Conservation (phyloP, 2,113 vertebrate genomes). For the Toxostoma redivivum region DNA sequence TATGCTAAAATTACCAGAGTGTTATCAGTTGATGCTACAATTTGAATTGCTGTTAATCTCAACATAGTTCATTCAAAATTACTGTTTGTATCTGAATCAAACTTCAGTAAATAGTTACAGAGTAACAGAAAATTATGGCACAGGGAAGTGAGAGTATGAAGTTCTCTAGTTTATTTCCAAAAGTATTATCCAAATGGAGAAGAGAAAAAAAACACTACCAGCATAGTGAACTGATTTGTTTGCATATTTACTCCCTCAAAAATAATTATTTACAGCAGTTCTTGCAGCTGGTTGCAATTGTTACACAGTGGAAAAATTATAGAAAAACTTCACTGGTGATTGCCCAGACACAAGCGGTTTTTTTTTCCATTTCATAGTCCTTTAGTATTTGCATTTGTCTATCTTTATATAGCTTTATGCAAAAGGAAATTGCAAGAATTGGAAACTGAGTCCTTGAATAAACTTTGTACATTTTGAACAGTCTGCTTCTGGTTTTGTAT, state of each 20-base stretch:
- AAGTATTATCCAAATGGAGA: neutral
- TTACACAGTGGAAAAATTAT: neutral
- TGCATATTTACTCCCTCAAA: neutral
- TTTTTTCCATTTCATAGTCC: neutral
- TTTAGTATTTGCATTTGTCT: neutral
- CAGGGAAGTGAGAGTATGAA: neutral
- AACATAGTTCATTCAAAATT: neutral
- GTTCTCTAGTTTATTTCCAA: neutral
- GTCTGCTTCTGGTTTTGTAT: slow-evolving; percentile 3
- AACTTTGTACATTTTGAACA: slow-evolving; percentile 57
- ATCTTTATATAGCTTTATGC: slow-evolving; percentile 7
- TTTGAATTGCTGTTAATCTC: neutral
- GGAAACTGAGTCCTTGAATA: slow-evolving; percentile 48
- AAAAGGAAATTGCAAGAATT: slow-evolving; percentile 9
- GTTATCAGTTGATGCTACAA: neutral
- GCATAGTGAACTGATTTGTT: neutral
- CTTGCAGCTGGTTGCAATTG: neutral
- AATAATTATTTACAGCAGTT: neutral
- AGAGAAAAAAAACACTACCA: neutral
- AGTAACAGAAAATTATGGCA: neutral
- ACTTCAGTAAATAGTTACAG: neutral
- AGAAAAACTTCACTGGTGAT: neutral
- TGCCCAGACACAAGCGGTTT: neutral
- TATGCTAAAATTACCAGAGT: neutral
- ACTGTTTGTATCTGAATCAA: neutral